phyloP scores from a whole-genome alignment of 2,113 vertebrate species.

The Leucoraja erinaceus region DNA sequence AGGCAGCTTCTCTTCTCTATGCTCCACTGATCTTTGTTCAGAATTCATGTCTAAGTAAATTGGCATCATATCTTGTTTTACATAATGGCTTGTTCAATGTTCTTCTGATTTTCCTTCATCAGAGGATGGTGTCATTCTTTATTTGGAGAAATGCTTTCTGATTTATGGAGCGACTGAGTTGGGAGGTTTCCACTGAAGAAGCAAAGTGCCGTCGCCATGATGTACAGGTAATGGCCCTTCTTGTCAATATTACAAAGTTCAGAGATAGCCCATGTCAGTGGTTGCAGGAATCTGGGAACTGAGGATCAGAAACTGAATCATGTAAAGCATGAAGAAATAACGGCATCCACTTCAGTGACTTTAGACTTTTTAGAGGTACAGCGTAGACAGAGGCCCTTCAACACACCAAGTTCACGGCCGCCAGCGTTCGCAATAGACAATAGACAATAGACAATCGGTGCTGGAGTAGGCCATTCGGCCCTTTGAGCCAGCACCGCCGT shows the following conservation, averaged over 20 bases:
- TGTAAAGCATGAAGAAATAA: neutral
- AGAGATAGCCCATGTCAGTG: neutral
- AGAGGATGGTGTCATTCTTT: neutral
- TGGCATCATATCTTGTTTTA: neutral
- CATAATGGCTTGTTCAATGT: neutral
- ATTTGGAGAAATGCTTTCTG: constrained; percentile 12
- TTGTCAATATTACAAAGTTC: neutral
- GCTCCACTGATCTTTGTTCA: too few species aligned
- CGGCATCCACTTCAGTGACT: neutral
- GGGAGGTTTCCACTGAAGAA: constrained; percentile 1
- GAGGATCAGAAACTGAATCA: neutral
- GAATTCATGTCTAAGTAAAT: neutral
- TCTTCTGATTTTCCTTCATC: neutral
- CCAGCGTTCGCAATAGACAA: too few species aligned
- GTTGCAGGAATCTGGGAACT: too few species aligned
- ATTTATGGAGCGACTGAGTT: neutral
- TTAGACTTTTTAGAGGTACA: too few species aligned
- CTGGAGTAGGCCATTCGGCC: too few species aligned
- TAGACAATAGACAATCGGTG: too few species aligned
- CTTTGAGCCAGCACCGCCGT: too few species aligned
- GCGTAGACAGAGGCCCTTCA: too few species aligned
- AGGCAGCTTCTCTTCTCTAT: too few species aligned
- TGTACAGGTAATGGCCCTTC: neutral
- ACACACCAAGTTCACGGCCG: too few species aligned
- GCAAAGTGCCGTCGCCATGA: neutral